These are phyloP conservation scores for Tetramorium alpestre DNA, from an alignment of 1,140 invertebrate species.

Conservation along the genomic window DNA sequence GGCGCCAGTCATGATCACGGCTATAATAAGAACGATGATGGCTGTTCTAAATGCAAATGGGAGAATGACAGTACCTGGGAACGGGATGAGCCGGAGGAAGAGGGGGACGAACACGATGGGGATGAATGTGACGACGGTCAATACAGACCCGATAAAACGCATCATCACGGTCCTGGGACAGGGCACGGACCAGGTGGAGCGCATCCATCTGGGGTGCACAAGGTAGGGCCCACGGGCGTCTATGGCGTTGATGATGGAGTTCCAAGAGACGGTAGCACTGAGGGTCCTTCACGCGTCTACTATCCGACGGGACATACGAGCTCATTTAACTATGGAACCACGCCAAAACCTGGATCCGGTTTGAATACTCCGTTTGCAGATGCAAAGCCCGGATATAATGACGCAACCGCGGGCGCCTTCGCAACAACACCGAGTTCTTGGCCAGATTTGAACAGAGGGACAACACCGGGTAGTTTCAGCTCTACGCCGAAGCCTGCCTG, in stretches of 20 bases:
- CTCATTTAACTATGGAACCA: background rate
- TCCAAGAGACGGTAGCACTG: background rate
- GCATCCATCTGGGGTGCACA: constrained; percentile 28
- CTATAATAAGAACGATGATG: constrained; percentile 12
- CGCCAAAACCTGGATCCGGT: background rate
- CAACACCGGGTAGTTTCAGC: background rate
- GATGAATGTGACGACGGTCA: constrained; percentile 66
- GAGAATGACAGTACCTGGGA: constrained; percentile 69
- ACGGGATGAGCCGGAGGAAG: constrained; percentile 52
- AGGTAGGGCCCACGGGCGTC: constrained; percentile 15
- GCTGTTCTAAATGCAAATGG: constrained; percentile 66
- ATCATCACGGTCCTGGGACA: background rate
- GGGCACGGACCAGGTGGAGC: background rate
- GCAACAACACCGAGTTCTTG: background rate
- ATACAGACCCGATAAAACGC: constrained; percentile 39
- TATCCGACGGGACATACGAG: background rate
- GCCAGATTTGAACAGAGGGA: background rate
- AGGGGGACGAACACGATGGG: constrained; percentile 41
- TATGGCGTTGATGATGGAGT: background rate
- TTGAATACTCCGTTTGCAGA: constrained; percentile 6
- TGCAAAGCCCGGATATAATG: constrained; percentile 1
- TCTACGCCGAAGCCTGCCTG: background rate
- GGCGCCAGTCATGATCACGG: background rate
- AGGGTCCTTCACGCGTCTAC: background rate
- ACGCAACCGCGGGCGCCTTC: background rate